Conservation (phyloP, 2,113 vertebrate genomes). For the Pongo abelii region DNA sequence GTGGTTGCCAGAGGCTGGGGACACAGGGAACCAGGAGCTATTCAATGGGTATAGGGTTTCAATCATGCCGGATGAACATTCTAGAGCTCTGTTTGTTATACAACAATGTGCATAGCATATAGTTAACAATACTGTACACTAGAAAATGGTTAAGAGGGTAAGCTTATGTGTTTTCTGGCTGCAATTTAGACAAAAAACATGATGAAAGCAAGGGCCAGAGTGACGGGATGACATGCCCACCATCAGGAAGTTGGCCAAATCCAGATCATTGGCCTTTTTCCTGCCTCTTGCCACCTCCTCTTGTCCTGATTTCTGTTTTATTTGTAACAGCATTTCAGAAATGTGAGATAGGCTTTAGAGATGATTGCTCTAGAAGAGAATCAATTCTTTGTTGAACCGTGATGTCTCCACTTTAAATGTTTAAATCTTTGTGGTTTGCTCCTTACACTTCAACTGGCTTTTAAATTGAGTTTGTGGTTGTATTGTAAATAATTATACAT, state of each 20-base stretch:
- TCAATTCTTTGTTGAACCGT: background rate
- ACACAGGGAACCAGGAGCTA: background rate
- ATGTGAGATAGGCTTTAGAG: background rate
- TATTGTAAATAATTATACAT: background rate
- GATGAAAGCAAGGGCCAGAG: background rate
- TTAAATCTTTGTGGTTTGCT: background rate
- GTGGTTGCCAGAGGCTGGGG: background rate
- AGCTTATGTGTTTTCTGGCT: background rate
- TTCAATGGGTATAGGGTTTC: background rate
- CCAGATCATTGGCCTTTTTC: rapidly evolving
- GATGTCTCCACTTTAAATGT: background rate
- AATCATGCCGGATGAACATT: background rate
- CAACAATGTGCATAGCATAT: too few species aligned
- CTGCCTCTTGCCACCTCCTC: background rate
- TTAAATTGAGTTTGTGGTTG: background rate
- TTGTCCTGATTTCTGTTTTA: background rate
- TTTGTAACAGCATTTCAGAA: background rate
- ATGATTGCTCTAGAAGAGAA: background rate
- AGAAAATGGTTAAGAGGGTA: background rate
- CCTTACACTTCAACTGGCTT: background rate
- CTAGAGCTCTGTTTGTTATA: background rate
- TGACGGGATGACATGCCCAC: too few species aligned
- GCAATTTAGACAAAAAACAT: background rate
- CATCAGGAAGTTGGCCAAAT: background rate
- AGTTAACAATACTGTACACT: background rate